Evolutionary conservation across 2,888 invertebrate genomes (phyloP).

Genomic region (Zygaena filipendulae): DNA sequence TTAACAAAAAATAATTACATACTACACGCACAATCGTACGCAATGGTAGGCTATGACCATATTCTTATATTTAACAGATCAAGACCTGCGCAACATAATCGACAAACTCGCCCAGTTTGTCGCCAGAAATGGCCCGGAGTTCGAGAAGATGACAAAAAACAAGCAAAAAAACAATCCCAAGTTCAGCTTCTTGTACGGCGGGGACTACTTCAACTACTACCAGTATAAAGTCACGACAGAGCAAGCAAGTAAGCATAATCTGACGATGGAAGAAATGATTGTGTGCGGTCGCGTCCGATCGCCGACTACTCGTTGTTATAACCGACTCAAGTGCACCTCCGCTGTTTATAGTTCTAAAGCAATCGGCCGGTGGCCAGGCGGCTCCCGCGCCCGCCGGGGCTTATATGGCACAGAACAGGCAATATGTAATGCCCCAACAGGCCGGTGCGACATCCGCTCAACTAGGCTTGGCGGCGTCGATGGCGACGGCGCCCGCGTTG

Average conservation of each 20-base stretch:
- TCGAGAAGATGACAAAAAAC: constrained; percentile 98
- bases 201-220: constrained; percentile 96
- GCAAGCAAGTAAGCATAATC: constrained; percentile 85
- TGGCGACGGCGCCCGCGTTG: constrained; percentile 57
- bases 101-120: constrained; percentile 99
- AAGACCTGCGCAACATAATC: constrained; percentile 95
- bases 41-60: constrained; percentile 8
- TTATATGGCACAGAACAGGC: constrained; percentile 69
- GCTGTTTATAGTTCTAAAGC: constrained; percentile 81
- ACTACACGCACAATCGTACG: too few species aligned
- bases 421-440: constrained; percentile 70
- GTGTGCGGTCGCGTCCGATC: constrained; percentile 40
- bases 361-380: constrained; percentile 70
- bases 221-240: constrained; percentile 95
- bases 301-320: constrained; percentile 50
- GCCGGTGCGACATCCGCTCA: constrained; percentile 65
- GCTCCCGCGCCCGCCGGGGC: constrained; percentile 60
- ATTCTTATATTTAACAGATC: constrained; percentile 71
- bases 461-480: constrained; percentile 63
- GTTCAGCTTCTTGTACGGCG: constrained; percentile 97
- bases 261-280: constrained; percentile 41
- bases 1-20: too few species aligned
- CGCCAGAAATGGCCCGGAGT: constrained; percentile 98
- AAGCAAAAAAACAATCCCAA: constrained; percentile 98
- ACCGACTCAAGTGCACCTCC: constrained; percentile 64